Base-by-base conservation (phyloP, 2,797 vertebrate genomes). In the Acropternis orthonyx region DNA sequence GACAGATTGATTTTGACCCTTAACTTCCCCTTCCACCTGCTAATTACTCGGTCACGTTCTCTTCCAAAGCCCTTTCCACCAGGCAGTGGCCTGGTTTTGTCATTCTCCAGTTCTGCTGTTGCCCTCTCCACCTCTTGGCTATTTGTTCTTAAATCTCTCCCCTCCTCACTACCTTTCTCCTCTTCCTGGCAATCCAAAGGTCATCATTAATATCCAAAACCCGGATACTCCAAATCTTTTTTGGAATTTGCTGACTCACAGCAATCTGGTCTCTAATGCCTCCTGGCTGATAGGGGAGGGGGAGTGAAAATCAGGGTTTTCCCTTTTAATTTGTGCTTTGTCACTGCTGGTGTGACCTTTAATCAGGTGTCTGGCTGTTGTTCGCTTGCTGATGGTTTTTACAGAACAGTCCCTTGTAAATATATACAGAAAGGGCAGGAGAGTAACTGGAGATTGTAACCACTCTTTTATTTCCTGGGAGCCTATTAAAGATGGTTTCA, bases 401-500 rank as follows among this genome's bases (percentile, higher is more conserved):
- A 93, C 85, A 93, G 86, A 89, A 67, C 11, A 14, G 65, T 62
- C 54, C 49, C 94, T 93, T 96, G 95, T 95, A 96, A 95, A 96
- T 96, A 94, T 52, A 77, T 89, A 87, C 74, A 91, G 90, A 95
- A 93, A 95, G 88, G 85, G 74, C 90, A 89, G 84, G 72, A 89
- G 88, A 93, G 63, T 82, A 87, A 96, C 94, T 93, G 95, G 83
- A 91, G 86, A 87, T n/a, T 46, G 56, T 88, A 83, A 75, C 77
- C 75, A 72, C 88, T 68, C 88, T 91, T 92, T 95, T 94, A 93
- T 92, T 93, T 96, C 84, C 81, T 94, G 20, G 84, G 83, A 95
- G 83, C 85, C 92, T 80, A 74, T 89, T 93, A 95, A 94, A 87
- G 85, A 91, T 14, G 2, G 55, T 83, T 96, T 87, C 82, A 85